Percentiles rank a stretch among this genome's conserved stretches.
Conservation (phyloP, 1,140 invertebrate genomes). For the Eubasilissa regina region DNA sequence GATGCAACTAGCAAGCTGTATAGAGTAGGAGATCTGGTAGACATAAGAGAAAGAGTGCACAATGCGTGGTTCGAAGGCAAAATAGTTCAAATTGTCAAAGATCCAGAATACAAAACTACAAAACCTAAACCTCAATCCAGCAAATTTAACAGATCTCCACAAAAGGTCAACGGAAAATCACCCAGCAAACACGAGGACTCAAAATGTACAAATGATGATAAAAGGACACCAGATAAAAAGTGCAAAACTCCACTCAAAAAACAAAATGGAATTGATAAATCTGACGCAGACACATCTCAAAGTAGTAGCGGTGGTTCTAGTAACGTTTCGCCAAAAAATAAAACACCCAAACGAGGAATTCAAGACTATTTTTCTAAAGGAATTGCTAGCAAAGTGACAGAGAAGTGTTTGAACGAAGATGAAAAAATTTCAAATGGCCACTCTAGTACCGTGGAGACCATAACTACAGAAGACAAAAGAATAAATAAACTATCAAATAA, state of each 20-base stretch:
- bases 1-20: conserved; percentile 75
- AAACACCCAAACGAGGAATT: conserved; percentile 47
- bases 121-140: conserved; percentile 18
- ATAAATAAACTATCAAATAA: too few species aligned
- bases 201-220: background rate
- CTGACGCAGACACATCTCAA: background rate
- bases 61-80: conserved; percentile 80
- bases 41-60: conserved; percentile 74
- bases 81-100: conserved; percentile 68
- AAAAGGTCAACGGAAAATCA: background rate
- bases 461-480: conserved; percentile 4
- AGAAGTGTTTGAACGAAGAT: conserved; percentile 8
- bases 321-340: conserved; percentile 21
- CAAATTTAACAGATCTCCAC: conserved; percentile 9
- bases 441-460: background rate
- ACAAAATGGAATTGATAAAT: background rate
- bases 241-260: background rate
- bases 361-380: conserved; percentile 50
- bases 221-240: conserved; percentile 21
- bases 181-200: background rate
- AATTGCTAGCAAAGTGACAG: background rate
- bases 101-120: conserved; percentile 21
- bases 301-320: background rate
- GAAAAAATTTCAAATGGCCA: background rate
- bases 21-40: conserved; percentile 80